phyloP scores from a whole-genome alignment of 2,113 vertebrate species.

The Ptyas mucosa region DNA sequence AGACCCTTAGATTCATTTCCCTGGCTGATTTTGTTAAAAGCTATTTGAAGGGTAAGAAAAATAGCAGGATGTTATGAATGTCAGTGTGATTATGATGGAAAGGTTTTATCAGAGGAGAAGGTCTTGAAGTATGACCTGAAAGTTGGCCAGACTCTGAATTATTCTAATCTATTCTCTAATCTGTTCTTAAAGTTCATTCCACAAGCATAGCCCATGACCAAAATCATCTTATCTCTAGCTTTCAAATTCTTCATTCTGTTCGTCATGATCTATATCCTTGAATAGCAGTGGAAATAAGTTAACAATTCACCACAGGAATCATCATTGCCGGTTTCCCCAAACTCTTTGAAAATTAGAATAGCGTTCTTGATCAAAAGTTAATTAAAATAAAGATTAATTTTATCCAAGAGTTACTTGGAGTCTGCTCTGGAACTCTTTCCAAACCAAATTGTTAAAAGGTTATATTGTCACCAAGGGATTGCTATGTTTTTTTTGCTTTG shows the following conservation, averaged over 20 bases:
- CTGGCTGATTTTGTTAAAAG: constrained; percentile 31
- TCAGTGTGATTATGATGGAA: constrained; percentile 52
- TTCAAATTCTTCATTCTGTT: not conserved
- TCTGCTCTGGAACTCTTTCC: not conserved
- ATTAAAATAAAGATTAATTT: not conserved
- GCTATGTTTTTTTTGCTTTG: not conserved
- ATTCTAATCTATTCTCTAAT: constrained; percentile 13
- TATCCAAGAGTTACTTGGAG: not conserved
- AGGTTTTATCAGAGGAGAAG: constrained; percentile 37
- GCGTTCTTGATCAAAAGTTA: not conserved
- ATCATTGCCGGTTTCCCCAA: not conserved
- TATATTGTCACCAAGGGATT: not conserved
- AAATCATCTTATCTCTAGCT: constrained; percentile 7
- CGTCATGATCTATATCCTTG: not conserved
- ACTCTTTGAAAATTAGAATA: not conserved
- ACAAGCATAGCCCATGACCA: constrained; percentile 14
- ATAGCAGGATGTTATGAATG: constrained; percentile 50
- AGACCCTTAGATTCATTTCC: constrained; percentile 28
- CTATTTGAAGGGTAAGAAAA: constrained; percentile 41
- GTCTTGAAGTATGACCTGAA: constrained; percentile 2
- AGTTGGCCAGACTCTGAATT: constrained; percentile 32
- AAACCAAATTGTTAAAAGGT: not conserved
- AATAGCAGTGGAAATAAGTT: not conserved
- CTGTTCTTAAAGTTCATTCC: constrained; percentile 32
- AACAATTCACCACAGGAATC: not conserved